phyloP scores from a whole-genome alignment of 1,140 invertebrate species.

The roundworm (Caenorhabditis elegans) region DNA sequence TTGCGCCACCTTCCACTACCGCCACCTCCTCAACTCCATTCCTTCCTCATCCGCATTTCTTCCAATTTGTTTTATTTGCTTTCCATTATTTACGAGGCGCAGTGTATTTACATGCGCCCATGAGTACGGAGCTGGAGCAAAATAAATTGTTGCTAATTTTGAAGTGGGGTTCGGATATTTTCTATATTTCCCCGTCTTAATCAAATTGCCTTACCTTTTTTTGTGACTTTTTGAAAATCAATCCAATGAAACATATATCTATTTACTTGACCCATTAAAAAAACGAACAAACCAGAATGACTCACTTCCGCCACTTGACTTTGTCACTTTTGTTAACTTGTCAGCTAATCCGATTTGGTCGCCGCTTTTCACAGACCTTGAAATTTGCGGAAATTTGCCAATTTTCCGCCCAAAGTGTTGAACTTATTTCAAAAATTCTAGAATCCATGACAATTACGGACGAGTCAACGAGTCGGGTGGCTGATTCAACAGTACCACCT shows the following conservation, averaged over 20 bases:
- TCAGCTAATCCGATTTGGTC: not conserved
- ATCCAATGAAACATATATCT: not conserved
- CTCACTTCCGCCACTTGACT: slow-evolving; percentile 10
- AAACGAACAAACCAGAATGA: not conserved
- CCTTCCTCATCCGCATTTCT: slow-evolving; percentile 24
- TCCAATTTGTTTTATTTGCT: slow-evolving; percentile 27
- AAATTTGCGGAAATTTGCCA: no score
- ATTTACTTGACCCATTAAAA: not conserved
- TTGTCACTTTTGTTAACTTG: slow-evolving; percentile 23
- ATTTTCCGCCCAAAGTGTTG: no score
- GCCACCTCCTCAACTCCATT: not conserved
- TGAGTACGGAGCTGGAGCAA: slow-evolving; percentile 21
- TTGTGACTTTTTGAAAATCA: no score
- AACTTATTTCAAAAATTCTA: not conserved
- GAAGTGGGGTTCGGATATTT: slow-evolving; percentile 28
- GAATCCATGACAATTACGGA: slow-evolving; percentile 29
- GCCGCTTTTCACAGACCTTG: not conserved
- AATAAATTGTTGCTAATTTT: slow-evolving; percentile 33
- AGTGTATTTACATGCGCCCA: slow-evolving; percentile 20
- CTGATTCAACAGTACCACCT: not conserved
- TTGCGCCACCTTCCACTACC: no score
- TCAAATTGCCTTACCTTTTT: no score
- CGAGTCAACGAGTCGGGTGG: slow-evolving; percentile 19
- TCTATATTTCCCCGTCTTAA: not conserved
- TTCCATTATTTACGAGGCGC: slow-evolving; percentile 29